Base-by-base conservation (phyloP, 1,140 invertebrate species). In the Cydia strobilella region DNA sequence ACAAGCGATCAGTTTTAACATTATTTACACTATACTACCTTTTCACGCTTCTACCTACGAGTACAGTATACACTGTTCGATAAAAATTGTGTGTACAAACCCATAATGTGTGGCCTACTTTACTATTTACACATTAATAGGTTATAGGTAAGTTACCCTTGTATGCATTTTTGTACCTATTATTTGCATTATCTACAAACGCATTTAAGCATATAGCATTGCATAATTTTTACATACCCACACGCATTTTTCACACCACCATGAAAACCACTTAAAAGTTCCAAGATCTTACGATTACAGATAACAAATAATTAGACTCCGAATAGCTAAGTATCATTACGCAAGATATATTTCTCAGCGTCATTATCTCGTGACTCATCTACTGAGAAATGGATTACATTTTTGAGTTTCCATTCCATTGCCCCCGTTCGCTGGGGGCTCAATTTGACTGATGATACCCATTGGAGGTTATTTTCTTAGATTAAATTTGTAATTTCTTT, bases 331-430 rank as follows among this genome's bases (percentile, higher is more conserved):
- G 59, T 66, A 35, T 69, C 65, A 69, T 69, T 69, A 35, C 31
- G 13, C 65, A 42, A 73, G 72, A 73, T 54, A 73, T 73, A 73
- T 73, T 73, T 73, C 71, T 1, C 51, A 73, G 15, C 25, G 23
- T 69, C 65, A 85, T 86, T 81, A 80, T 81, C 76, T 80, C 73
- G 72, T 79, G 78, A 82, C 77, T 73, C 81, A 80, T 82, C 79
- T 78, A 20, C 35, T 74, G 77, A 77, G 79, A 84, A 87, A 86
- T 84, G 85, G 83, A 85, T 87, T 82, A 83, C 79, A 84, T 84
- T 90, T 85, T 86, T 83, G 79, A 79, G 75, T 83, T 89, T 88
- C 80, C 84, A 81, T 86, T 84, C 80, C 81, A 87, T 81, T 81
- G 76, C 78, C 66, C 75, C 51, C 78, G 73, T 82, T 80, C 77